Conservation (phyloP, 2,797 vertebrate species). For the Anguilla obscura region DNA sequence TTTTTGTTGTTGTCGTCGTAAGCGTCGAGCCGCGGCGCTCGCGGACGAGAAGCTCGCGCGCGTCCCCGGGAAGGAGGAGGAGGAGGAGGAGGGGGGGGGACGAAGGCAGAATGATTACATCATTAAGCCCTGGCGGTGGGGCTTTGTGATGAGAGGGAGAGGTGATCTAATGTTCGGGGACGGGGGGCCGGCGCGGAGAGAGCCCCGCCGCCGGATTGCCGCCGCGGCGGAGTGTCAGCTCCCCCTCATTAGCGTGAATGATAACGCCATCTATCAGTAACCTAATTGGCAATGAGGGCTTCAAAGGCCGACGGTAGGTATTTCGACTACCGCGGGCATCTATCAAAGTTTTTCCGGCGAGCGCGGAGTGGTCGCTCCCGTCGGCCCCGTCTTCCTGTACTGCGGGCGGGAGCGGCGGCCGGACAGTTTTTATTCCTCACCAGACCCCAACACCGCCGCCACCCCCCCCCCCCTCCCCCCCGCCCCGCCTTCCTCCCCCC, state of each 20-base stretch:
- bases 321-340: slow-evolving; percentile 70
- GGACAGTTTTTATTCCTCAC: neutral
- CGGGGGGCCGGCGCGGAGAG: slow-evolving; percentile 47
- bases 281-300: slow-evolving; percentile 72
- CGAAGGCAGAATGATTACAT: slow-evolving; percentile 56
- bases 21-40: neutral
- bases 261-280: slow-evolving; percentile 74
- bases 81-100: neutral
- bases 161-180: slow-evolving; percentile 63
- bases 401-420: neutral
- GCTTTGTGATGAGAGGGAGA: slow-evolving; percentile 64
- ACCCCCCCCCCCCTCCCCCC: neutral
- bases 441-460: no score
- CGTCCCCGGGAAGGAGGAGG: slow-evolving; percentile 37
- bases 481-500: no score
- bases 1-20: neutral
- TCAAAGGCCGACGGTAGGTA: slow-evolving; percentile 70
- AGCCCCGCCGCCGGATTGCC: slow-evolving; percentile 37
- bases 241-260: slow-evolving; percentile 78
- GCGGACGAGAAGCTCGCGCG: neutral
- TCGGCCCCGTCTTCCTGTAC: neutral
- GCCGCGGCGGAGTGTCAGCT: slow-evolving; percentile 64
- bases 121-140: slow-evolving; percentile 69
- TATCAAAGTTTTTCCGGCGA: slow-evolving; percentile 63
- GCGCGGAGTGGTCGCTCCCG: slow-evolving; percentile 39